Evolutionary conservation across 1,140 invertebrate genomes (phyloP), one percentile per base, ranked within the genome.

Genomic region (Brachionus manjavacas): DNA sequence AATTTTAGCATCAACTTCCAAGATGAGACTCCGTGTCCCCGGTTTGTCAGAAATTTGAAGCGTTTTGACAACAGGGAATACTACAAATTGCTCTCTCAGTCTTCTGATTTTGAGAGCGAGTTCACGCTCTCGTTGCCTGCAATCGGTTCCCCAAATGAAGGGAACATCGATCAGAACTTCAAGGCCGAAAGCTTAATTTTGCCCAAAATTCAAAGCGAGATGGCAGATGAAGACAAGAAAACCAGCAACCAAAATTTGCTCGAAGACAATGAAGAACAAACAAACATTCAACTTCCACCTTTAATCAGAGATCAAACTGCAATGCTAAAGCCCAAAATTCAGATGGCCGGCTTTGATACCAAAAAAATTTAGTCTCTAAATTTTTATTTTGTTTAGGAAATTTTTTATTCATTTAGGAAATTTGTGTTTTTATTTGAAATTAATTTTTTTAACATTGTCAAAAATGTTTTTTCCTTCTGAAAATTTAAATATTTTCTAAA

Each of bases 1-100:
- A 76, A 25, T 76, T 76, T 76, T 31, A 76, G 41, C 16, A 76
- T 76, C 11, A 49, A 76, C 25, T 76, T 76, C 20, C 41, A 76
- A 49, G 72, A 49, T 46, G 72, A 76, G 49, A 76, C 43, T 49
- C 39, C 39, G 12, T 76, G 72, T 76, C 72, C 72, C 3, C 41
- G 72, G 25, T 49, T 49, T 76, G 16, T 49, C 12, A 9, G 72
- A 46, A 76, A 76, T 76, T 11, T 25, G 3, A 76, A 76, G 20
- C 20, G 72, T 6, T 76, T 23, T 28, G 72, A 76, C 11, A 76
- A 76, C n/a, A 31, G 72, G 41, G 72, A 76, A 25, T 76, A 76
- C 49, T 76, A 49, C 20, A 76, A 76, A 76, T 23, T 76, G 12
- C 16, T 76, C 11, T 28, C 41, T 76, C 8, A 39, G 35, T 72